phyloP scores from a whole-genome alignment of 2,113 vertebrate genomes.

The Nibea albiflora region DNA sequence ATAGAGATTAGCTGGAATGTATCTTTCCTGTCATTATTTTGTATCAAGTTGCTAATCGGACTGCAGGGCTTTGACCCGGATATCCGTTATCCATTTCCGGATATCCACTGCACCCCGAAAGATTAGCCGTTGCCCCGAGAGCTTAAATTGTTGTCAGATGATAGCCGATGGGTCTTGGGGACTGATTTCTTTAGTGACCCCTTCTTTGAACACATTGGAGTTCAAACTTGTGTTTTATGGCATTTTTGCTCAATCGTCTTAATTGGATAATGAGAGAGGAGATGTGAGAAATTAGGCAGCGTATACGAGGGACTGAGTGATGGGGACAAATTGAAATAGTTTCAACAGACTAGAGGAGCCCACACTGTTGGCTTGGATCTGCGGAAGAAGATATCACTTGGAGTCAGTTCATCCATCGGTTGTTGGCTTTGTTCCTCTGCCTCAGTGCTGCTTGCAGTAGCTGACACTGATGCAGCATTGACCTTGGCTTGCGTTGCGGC shows the following conservation, averaged over 20 bases:
- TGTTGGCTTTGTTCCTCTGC: constrained; percentile 22
- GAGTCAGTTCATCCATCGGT: constrained; percentile 12
- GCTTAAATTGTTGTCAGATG: no score
- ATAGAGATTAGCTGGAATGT: no score
- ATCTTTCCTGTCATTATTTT: no score
- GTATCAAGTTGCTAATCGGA: no score
- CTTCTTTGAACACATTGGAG: not conserved
- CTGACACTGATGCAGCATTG: constrained; percentile 43
- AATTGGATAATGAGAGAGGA: constrained; percentile 33
- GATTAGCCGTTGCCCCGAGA: no score
- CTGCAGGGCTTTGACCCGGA: no score
- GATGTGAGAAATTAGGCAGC: constrained; percentile 39
- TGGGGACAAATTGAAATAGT: constrained; percentile 22
- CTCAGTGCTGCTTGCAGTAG: constrained; percentile 27
- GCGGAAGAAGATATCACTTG: constrained; percentile 7
- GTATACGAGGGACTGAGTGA: not conserved
- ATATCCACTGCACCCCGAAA: no score
- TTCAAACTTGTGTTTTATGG: constrained; percentile 26
- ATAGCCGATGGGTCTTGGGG: no score
- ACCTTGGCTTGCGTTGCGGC: constrained; percentile 65
- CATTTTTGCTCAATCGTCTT: constrained; percentile 14
- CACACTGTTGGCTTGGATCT: constrained; percentile 17
- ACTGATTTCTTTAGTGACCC: no score
- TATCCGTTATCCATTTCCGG: no score
- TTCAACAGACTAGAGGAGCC: constrained; percentile 16